Evolutionary conservation across 1,140 invertebrate genomes (phyloP).

Genomic region (Sitobion miscanthi): DNA sequence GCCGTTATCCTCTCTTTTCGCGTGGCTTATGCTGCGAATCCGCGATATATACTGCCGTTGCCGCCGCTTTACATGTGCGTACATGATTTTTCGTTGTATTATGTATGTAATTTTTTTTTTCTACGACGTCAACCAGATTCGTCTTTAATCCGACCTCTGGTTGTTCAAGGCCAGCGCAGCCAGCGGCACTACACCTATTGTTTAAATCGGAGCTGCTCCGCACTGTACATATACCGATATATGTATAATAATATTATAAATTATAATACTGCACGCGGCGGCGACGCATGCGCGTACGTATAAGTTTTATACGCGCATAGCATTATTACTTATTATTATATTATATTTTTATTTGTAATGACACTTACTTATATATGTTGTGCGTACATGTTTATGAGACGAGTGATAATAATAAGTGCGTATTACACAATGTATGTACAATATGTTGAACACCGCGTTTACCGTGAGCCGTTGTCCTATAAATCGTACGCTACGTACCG

Average conservation of each 20-base stretch:
- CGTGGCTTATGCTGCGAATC: not conserved
- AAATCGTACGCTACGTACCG: not conserved
- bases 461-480: conserved; percentile 18
- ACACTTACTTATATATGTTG: not conserved
- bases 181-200: conserved; percentile 29
- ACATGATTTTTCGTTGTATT: not conserved
- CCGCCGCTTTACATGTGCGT: not conserved
- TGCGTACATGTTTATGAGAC: not conserved
- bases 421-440: too few relatives aligned
- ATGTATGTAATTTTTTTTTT: not conserved
- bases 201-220: conserved; percentile 38
- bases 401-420: not conserved
- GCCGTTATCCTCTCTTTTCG: conserved; percentile 26
- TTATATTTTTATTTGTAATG: not conserved
- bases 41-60: not conserved
- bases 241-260: not conserved
- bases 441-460: not conserved
- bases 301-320: not conserved
- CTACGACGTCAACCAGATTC: conserved; percentile 29
- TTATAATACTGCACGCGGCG: not conserved
- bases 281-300: not conserved
- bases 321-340: not conserved
- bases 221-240: not conserved
- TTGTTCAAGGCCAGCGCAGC: conserved; percentile 45
- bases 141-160: conserved; percentile 52